Evolutionary conservation across 2,113 vertebrate species (phyloP), one percentile per base, ranked within the genome.

Genomic region (Anguilla japonica): DNA sequence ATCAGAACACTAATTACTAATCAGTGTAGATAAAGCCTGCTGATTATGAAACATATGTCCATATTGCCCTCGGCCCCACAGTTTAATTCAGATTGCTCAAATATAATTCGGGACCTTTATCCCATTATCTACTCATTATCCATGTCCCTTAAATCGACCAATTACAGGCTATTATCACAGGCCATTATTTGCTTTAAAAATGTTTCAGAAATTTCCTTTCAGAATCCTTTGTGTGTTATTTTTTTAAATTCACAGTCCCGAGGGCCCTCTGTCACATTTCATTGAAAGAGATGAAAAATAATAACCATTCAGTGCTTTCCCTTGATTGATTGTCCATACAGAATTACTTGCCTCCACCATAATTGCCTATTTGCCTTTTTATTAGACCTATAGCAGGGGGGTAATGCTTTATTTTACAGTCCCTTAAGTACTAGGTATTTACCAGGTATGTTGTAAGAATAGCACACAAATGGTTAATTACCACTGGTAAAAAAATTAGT

Each of bases 1-100:
- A 87, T 92, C 90, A 88, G 85, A 71, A 87, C 81, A 60, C 88
- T 92, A 94, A 94, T 94, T 93, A 91, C 91, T 92, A 92, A 93
- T 94, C 91, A 90, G 88, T 63, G 87, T 88, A 89, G 93, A 91
- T 92, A 89, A 82, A 85, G 82, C 84, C n/a, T 57, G 87, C 57
- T 82, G 87, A 91, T 91, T 87, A 82, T 82, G 80, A 34, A 92
- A 88, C 90, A 91, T 90, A 91, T 91, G 91, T 89, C 90, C 91
- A 86, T 89, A 90, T 88, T 91, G 87, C 89, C 87, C 82, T 56
- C 43, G 3, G 41, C 84, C 46, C 41, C 71, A 57, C n/a, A 56
- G 43, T 84, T 85, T 82, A 29, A 89, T 71, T 81, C 41, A 85
- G 60, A 84, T 80, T 16, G 78, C 71, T 84, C 86, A 83, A 89